phyloP scores from a whole-genome alignment of 1,140 invertebrate species.

The Lethocerus indicus region DNA sequence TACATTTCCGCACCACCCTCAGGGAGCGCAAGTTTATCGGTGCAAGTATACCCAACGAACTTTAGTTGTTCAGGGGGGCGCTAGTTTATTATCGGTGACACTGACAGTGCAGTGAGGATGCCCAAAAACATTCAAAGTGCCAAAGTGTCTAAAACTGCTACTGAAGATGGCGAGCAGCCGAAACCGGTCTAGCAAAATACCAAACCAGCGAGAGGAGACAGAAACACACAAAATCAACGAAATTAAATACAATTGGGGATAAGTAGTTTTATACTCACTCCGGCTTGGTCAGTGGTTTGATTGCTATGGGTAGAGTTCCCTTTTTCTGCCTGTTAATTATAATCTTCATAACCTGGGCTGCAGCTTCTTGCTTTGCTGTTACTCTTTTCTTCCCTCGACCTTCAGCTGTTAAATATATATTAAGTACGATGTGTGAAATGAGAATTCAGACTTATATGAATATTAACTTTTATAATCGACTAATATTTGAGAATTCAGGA shows the following conservation, averaged over 20 bases:
- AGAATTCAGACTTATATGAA: too few species aligned
- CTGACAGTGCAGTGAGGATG: too few species aligned
- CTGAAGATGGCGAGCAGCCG: neutral
- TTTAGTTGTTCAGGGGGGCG: neutral
- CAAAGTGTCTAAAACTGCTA: neutral
- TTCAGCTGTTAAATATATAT: conserved; percentile 2
- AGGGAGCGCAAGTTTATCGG: neutral
- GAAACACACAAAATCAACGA: neutral
- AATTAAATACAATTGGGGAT: neutral
- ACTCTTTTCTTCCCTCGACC: conserved; percentile 5
- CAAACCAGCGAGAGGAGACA: neutral
- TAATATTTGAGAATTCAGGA: too few species aligned
- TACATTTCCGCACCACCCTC: neutral
- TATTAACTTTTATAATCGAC: too few species aligned
- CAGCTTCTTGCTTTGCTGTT: conserved; percentile 5
- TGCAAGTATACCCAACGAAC: too few species aligned
- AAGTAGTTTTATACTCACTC: conserved; percentile 3
- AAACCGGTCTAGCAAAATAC: neutral
- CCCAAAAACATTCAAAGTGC: neutral
- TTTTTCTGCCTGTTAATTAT: neutral
- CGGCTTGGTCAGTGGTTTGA: neutral
- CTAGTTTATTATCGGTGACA: neutral
- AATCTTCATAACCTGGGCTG: conserved; percentile 1
- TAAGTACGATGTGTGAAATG: too few species aligned
- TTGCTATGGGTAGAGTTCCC: neutral